These are phyloP conservation scores for Galeopsomyia nigrocyanea DNA, from an alignment of 2,888 invertebrate species.

Conservation along the genomic window DNA sequence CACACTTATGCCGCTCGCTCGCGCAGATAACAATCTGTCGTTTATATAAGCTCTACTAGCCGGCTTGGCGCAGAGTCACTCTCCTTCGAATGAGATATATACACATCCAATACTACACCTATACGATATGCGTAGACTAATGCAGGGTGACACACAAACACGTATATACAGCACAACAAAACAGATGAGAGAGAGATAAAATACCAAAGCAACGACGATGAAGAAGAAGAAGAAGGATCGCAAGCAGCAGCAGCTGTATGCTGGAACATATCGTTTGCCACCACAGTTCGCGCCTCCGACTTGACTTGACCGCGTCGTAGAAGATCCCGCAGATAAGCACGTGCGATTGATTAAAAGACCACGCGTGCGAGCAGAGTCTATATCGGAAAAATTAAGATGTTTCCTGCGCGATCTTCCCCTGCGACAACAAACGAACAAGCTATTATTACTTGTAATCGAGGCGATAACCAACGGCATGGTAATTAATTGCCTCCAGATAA, in stretches of 20 bases:
- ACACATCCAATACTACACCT: background rate
- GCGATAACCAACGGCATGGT: too few species aligned
- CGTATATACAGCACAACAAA: too few species aligned
- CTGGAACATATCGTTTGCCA: slow-evolving; percentile 31
- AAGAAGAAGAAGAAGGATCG: slow-evolving; percentile 35
- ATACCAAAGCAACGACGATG: slow-evolving; percentile 50
- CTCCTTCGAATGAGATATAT: too few species aligned
- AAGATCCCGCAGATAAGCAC: slow-evolving; percentile 26
- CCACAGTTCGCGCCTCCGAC: slow-evolving; percentile 42
- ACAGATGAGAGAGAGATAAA: slow-evolving; percentile 60
- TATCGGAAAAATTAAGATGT: slow-evolving; percentile 39
- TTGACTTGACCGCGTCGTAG: background rate
- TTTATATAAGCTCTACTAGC: slow-evolving; percentile 50
- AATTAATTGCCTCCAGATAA: too few species aligned
- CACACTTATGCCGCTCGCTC: slow-evolving; percentile 34
- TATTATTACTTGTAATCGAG: background rate
- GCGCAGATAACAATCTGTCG: slow-evolving; percentile 64
- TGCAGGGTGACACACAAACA: slow-evolving; percentile 55
- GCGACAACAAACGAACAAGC: too few species aligned
- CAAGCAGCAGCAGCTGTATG: slow-evolving; percentile 18
- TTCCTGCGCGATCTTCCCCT: background rate
- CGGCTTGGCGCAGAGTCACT: too few species aligned
- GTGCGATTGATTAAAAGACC: slow-evolving; percentile 29
- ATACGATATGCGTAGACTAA: slow-evolving; percentile 50
- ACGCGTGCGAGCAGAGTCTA: background rate